These are phyloP conservation scores for Diphyllodes magnificus DNA, from an alignment of 2,113 vertebrate genomes.

Conservation along the genomic window DNA sequence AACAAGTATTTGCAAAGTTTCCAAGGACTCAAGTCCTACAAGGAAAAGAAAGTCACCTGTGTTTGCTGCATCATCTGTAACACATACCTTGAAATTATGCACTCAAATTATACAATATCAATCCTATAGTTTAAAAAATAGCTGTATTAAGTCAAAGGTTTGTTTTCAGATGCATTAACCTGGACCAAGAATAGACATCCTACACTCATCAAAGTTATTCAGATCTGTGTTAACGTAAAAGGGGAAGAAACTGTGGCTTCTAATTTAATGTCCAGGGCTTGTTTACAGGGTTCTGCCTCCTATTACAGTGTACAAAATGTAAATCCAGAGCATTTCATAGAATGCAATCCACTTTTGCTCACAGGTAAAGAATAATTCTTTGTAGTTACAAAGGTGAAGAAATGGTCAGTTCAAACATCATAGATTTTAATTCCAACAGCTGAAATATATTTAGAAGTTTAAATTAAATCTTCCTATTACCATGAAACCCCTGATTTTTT, in stretches of 20 bases:
- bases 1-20: neutral
- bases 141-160: neutral
- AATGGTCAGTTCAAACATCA: slow-evolving; percentile 26
- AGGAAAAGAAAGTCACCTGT: neutral
- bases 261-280: neutral
- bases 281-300: neutral
- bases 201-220: neutral
- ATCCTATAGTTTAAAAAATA: neutral
- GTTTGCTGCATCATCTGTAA: neutral
- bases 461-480: slow-evolving; percentile 51
- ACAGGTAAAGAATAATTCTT: slow-evolving; percentile 23
- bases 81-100: neutral
- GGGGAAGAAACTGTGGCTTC: neutral
- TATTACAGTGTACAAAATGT: neutral
- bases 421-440: slow-evolving; percentile 44
- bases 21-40: neutral
- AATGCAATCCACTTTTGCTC: slow-evolving; percentile 1
- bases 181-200: neutral
- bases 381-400: slow-evolving; percentile 17
- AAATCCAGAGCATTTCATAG: neutral
- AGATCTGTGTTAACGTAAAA: neutral
- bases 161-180: neutral
- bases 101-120: neutral
- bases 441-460: slow-evolving; percentile 62
- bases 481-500: slow-evolving; percentile 43